A percentile compares a stretch with the other conserved stretches of the same genome.
These are phyloP conservation scores for Chaetops frenatus DNA, from an alignment of 2,113 vertebrate species.

Conservation along the genomic window DNA sequence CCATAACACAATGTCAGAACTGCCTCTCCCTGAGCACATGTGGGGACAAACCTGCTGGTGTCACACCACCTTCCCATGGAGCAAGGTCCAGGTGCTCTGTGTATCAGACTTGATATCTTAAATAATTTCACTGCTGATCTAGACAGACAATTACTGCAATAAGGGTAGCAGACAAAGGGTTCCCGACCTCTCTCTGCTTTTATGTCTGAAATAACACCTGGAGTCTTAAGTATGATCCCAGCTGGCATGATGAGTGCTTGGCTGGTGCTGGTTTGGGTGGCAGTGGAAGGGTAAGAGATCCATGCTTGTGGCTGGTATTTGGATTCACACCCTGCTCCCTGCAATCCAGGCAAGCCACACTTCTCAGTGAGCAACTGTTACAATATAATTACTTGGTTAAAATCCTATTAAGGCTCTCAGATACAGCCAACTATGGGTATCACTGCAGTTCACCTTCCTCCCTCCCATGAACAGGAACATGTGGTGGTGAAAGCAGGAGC, in stretches of 20 bases:
- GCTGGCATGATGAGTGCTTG: neutral
- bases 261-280: neutral
- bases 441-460: neutral
- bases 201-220: neutral
- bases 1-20: neutral
- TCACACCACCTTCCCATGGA: neutral
- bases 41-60: neutral
- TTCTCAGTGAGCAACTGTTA: neutral
- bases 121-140: neutral
- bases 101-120: neutral
- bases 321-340: neutral
- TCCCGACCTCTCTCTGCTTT: neutral
- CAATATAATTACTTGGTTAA: neutral
- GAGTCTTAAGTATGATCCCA: neutral
- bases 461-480: rapidly evolving
- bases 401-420: neutral
- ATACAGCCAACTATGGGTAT: neutral
- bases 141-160: neutral
- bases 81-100: neutral
- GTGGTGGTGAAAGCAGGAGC: neutral
- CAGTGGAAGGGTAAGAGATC: neutral
- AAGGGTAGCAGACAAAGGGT: neutral
- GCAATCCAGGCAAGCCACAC: neutral
- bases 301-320: neutral
- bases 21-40: neutral